Conservation (phyloP, 2,888 invertebrate genomes). For the Eudasyphora cyanicolor region DNA sequence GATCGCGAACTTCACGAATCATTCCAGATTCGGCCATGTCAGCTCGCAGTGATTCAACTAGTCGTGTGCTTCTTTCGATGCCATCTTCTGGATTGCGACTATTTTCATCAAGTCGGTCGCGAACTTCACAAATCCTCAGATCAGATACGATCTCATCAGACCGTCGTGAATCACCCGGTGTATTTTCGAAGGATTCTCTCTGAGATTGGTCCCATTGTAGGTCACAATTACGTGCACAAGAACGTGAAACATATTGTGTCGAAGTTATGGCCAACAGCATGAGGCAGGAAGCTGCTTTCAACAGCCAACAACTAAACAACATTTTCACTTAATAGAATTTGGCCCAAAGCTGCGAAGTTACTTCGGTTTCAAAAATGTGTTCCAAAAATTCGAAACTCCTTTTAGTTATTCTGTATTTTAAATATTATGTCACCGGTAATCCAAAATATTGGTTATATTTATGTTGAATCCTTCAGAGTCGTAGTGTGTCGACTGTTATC, state of each 20-base stretch:
- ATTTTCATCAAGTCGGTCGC: not conserved
- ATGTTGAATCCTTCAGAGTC: not conserved
- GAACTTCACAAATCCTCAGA: not conserved
- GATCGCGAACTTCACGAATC: not conserved
- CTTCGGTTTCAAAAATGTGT: not conserved
- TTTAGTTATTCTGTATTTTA: too few species aligned
- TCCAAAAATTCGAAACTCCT: too few species aligned
- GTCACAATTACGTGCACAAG: slow-evolving; percentile 51
- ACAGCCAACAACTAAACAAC: slow-evolving; percentile 70
- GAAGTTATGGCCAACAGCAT: slow-evolving; percentile 66
- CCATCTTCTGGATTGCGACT: not conserved
- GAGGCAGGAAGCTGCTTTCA: slow-evolving; percentile 68
- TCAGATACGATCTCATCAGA: not conserved
- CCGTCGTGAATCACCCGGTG: not conserved
- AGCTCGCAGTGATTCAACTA: not conserved
- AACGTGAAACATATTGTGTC: slow-evolving; percentile 56
- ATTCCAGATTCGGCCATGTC: not conserved
- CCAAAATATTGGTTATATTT: not conserved
- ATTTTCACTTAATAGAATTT: slow-evolving; percentile 61
- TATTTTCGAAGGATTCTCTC: not conserved
- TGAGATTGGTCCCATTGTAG: not conserved
- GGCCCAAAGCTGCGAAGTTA: not conserved
- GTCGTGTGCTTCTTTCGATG: not conserved
- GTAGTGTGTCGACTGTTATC: too few species aligned
- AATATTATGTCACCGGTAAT: too few species aligned